These are phyloP conservation scores for Nymphalis polychloros DNA, from an alignment of 2,888 invertebrate genomes.

Conservation along the genomic window DNA sequence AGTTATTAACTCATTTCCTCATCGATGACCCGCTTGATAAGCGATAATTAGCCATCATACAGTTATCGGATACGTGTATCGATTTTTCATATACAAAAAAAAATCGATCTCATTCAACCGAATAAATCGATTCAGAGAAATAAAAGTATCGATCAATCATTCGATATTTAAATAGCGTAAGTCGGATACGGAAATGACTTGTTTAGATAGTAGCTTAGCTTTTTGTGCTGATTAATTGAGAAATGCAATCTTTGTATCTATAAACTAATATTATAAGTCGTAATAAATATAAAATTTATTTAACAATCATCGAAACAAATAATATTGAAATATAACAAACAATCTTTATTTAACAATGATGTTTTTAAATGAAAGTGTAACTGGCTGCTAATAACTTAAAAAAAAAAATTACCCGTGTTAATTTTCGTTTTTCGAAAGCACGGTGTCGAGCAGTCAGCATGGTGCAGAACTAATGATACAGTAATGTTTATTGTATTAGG, in stretches of 20 bases:
- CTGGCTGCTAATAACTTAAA: constrained; percentile 47
- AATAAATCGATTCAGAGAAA: constrained; percentile 71
- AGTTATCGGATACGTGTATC: constrained; percentile 78
- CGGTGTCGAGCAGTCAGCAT: constrained; percentile 70
- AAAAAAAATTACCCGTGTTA: constrained; percentile 49
- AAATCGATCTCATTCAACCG: constrained; percentile 62
- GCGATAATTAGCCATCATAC: constrained; percentile 76
- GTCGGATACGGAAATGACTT: constrained; percentile 56
- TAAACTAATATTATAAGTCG: neutral
- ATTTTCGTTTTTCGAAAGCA: constrained; percentile 46
- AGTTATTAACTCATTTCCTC: constrained; percentile 74
- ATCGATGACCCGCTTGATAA: constrained; percentile 74
- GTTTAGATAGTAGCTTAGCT: constrained; percentile 31
- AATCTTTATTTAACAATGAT: neutral
- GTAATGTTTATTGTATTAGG: constrained; percentile 80
- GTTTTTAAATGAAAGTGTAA: constrained; percentile 34
- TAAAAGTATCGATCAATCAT: constrained; percentile 78
- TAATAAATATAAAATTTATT: neutral
- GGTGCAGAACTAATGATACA: constrained; percentile 75
- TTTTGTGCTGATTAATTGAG: constrained; percentile 31
- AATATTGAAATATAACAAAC: neutral
- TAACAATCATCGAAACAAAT: neutral
- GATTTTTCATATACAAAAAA: constrained; percentile 69
- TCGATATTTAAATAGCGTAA: constrained; percentile 69
- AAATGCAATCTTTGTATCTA: constrained; percentile 10